A percentile compares a stretch with the other conserved stretches of the same genome.
phyloP scores from a whole-genome alignment of 1,140 invertebrate species.

The Drosophila navojoa region DNA sequence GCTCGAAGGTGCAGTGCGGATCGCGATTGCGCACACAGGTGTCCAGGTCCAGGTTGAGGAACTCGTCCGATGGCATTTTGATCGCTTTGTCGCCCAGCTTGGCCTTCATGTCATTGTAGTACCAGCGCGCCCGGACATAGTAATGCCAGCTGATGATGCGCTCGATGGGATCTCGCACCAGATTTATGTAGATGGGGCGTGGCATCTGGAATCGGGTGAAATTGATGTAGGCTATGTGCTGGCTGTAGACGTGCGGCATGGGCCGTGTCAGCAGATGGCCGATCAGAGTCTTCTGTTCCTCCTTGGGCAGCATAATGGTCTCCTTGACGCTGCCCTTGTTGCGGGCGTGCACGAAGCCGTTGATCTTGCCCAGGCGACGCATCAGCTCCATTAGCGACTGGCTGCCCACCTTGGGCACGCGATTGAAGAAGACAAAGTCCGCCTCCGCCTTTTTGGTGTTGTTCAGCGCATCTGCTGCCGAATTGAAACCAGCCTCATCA shows the following conservation, averaged over 20 bases:
- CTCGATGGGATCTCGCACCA: constrained; percentile 94
- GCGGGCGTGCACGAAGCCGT: constrained; percentile 92
- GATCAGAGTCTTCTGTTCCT: constrained; percentile 88
- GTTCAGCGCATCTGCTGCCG: constrained; percentile 86
- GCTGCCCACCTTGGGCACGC: constrained; percentile 94
- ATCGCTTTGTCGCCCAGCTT: constrained; percentile 91
- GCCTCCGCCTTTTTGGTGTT: constrained; percentile 90
- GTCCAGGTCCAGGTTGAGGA: constrained; percentile 95
- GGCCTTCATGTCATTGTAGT: constrained; percentile 93
- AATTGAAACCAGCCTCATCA: constrained; percentile 32
- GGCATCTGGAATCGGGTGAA: constrained; percentile 89
- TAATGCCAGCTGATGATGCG: constrained; percentile 96
- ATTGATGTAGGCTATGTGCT: constrained; percentile 81
- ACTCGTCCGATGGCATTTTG: constrained; percentile 92
- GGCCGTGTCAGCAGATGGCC: constrained; percentile 84
- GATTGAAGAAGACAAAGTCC: constrained; percentile 93
- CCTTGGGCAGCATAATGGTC: constrained; percentile 90
- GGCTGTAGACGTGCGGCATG: constrained; percentile 85
- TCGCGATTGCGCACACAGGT: constrained; percentile 92
- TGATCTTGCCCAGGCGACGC: constrained; percentile 88
- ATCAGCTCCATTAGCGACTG: constrained; percentile 95
- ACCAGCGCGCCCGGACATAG: constrained; percentile 92
- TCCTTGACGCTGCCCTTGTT: constrained; percentile 93
- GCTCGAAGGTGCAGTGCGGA: constrained; percentile 91
- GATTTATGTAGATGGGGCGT: constrained; percentile 94